Evolutionary conservation across 2,797 vertebrate genomes (phyloP).

Genomic region (Coregonus ussuriensis): DNA sequence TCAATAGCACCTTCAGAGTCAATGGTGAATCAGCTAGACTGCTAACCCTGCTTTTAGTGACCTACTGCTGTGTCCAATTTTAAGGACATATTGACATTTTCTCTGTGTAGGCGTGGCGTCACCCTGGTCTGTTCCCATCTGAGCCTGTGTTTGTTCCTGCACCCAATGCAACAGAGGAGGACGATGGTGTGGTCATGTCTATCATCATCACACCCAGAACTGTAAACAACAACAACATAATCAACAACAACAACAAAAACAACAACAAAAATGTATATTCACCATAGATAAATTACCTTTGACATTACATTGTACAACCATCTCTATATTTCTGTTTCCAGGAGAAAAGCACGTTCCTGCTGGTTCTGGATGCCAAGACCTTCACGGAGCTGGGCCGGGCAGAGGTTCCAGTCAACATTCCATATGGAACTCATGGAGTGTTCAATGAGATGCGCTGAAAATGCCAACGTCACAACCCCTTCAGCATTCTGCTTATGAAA

Average conservation of each 20-base stretch:
- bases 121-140: conserved; percentile 88
- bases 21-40: too few species aligned
- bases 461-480: conserved; percentile 25
- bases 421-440: conserved; percentile 87
- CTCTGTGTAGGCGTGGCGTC: conserved; percentile 82
- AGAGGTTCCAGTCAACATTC: conserved; percentile 85
- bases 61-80: too few species aligned
- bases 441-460: conserved; percentile 72
- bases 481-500: not conserved
- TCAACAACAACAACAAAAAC: not conserved
- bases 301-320: too few species aligned
- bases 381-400: conserved; percentile 84
- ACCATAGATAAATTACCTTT: not conserved
- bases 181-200: conserved; percentile 89
- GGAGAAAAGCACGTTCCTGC: conserved; percentile 86
- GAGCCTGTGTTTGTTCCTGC: conserved; percentile 92
- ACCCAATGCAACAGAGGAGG: conserved; percentile 82
- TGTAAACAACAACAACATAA: conserved; percentile 58
- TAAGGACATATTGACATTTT: conserved; percentile 19
- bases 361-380: conserved; percentile 88
- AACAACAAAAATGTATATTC: not conserved
- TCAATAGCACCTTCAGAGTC: too few species aligned
- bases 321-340: conserved; percentile 60
- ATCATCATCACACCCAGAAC: conserved; percentile 85
- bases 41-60: too few species aligned